Conservation (phyloP, 2,113 vertebrate species). For the Neolamprologus ventralis region DNA sequence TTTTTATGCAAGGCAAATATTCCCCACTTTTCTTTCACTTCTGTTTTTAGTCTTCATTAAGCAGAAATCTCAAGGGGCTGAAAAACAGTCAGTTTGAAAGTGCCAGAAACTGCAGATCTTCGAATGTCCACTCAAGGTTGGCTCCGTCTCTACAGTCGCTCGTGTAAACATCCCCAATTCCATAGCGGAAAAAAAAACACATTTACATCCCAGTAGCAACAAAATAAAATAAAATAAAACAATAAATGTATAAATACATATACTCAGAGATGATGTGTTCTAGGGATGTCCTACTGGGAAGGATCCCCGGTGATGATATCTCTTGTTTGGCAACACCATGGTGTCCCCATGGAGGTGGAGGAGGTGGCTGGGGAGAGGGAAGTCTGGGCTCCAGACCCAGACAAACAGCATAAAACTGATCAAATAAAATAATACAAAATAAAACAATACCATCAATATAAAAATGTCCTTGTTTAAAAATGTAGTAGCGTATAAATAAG, state of each 20-base stretch:
- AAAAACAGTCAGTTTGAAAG: background rate
- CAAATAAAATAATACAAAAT: background rate
- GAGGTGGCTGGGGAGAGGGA: background rate
- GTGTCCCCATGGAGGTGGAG: background rate
- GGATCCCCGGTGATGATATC: background rate
- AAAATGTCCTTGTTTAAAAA: background rate
- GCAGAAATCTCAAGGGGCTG: background rate
- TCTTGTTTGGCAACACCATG: background rate
- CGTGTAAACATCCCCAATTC: no score
- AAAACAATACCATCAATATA: background rate
- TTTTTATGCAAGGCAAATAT: background rate
- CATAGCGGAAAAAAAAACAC: background rate
- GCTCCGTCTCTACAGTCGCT: background rate
- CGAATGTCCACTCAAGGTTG: background rate
- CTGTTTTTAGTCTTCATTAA: background rate
- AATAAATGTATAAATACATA: background rate
- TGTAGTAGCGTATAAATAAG: background rate
- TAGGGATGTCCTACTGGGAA: background rate
- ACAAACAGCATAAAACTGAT: background rate
- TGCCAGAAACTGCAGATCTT: background rate
- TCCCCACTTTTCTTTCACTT: background rate
- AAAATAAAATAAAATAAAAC: background rate
- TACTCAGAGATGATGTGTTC: background rate
- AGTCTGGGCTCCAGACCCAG: background rate
- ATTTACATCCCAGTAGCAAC: background rate